Conservation (phyloP, 2,888 invertebrate species). For the Dynastes maya region DNA sequence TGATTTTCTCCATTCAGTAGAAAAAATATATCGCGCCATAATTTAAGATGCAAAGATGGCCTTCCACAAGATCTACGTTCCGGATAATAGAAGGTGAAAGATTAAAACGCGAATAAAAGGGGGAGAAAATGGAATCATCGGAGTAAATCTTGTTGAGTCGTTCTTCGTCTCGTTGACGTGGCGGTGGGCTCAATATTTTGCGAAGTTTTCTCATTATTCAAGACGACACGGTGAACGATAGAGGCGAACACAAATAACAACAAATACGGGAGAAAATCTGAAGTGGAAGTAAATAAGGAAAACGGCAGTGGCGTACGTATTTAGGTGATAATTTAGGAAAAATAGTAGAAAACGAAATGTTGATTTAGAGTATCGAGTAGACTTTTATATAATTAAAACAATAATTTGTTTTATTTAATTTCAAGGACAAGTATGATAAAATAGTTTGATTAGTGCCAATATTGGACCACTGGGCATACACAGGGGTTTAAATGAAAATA, state of each 20-base stretch:
- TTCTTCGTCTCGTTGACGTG: background rate
- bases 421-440: no score
- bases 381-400: no score
- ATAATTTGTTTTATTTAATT: no score
- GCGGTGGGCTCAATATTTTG: conserved; percentile 8
- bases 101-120: conserved; percentile 1
- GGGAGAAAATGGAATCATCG: background rate
- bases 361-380: no score
- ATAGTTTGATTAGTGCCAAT: no score
- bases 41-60: no score
- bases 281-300: conserved; percentile 3
- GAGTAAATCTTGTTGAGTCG: conserved; percentile 16
- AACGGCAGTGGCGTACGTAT: background rate
- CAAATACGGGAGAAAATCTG: background rate
- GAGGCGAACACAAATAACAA: conserved; percentile 16
- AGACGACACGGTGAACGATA: conserved; percentile 23
- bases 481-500: no score
- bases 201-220: conserved; percentile 25
- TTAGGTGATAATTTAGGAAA: background rate
- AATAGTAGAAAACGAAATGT: no score
- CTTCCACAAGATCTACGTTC: background rate
- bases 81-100: conserved; percentile 11
- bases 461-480: no score
- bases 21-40: no score
- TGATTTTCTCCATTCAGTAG: no score